These are phyloP conservation scores for Phainopepla nitens DNA, from an alignment of 2,113 vertebrate genomes.

Conservation along the genomic window DNA sequence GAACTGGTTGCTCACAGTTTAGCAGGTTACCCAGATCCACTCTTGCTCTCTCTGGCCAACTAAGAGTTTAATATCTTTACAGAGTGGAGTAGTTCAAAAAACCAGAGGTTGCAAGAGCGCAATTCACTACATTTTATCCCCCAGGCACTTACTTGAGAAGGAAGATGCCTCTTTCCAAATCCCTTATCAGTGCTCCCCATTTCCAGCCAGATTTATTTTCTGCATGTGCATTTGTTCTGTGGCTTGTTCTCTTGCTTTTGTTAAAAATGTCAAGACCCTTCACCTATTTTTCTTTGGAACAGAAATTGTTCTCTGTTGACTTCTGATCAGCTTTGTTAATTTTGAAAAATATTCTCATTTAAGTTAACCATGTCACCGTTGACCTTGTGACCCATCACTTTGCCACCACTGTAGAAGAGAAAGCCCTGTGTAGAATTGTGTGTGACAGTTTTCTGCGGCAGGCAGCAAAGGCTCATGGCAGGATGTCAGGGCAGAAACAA, in stretches of 20 bases:
- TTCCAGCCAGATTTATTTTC: neutral
- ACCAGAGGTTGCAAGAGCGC: neutral
- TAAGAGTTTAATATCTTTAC: neutral
- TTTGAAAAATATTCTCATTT: neutral
- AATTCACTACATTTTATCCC: neutral
- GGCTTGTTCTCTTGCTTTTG: neutral
- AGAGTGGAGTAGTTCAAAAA: neutral
- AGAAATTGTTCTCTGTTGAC: neutral
- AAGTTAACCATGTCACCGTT: neutral
- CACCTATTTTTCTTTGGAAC: neutral
- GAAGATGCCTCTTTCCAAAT: neutral
- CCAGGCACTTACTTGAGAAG: neutral
- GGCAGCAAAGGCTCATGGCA: neutral
- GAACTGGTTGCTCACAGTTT: neutral
- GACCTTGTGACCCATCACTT: neutral
- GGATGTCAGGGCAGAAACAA: neutral
- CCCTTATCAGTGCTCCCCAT: neutral
- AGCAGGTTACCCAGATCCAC: neutral
- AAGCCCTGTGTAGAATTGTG: neutral
- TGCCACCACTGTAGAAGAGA: neutral
- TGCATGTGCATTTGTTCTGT: fast-evolving
- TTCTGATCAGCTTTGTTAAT: neutral
- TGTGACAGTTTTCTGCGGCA: neutral
- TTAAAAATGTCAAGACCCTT: neutral
- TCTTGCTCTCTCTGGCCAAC: neutral